Conservation (phyloP, 2,797 vertebrate genomes). For the Onychomys leucogaster region DNA sequence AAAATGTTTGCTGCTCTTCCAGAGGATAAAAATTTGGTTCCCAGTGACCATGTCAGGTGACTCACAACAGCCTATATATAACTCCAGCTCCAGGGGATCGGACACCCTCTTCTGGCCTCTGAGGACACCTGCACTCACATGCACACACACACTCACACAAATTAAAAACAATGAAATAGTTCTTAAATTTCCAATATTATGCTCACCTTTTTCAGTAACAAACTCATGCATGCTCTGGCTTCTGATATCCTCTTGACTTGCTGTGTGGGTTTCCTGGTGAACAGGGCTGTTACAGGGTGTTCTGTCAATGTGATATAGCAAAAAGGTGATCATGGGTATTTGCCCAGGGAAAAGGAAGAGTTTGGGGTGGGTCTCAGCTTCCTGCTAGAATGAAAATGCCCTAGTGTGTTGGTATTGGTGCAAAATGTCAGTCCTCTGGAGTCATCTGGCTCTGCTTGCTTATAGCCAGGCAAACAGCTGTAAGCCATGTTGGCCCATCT, state of each 20-base stretch:
- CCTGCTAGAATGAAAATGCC: not conserved
- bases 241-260: slow-evolving; percentile 61
- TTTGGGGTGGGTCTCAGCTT: not conserved
- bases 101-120: not conserved
- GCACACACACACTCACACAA: not conserved
- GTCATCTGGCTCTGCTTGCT: not conserved
- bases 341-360: not conserved
- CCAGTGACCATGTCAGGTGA: not conserved
- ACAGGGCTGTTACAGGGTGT: rapidly evolving
- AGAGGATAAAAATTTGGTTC: not conserved
- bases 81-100: not conserved
- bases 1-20: not conserved
- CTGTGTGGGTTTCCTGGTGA: slow-evolving; percentile 35
- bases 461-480: not conserved
- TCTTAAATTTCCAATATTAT: not conserved
- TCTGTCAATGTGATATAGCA: slow-evolving; percentile 60
- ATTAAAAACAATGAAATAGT: not conserved
- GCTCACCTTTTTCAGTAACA: slow-evolving; percentile 63
- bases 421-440: not conserved
- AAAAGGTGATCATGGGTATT: not conserved
- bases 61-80: not conserved
- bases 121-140: not conserved
- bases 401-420: not conserved
- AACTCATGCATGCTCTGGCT: not conserved
- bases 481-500: not conserved